phyloP scores from a whole-genome alignment of 2,888 invertebrate species.

The Helobdella robusta region DNA sequence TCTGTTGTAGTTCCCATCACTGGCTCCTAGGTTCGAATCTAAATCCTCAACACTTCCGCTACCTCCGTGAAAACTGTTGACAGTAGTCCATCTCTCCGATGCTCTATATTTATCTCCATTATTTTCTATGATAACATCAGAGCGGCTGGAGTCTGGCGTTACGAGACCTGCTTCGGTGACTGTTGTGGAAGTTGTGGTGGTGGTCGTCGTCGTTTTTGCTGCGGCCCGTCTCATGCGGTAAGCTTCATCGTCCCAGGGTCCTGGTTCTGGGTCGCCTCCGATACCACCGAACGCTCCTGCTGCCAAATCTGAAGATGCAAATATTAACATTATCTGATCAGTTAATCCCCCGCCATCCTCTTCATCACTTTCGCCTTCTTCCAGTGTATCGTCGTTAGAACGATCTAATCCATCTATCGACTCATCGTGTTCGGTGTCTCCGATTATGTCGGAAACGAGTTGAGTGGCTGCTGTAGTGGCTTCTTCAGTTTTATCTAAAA shows the following conservation, averaged over 20 bases:
- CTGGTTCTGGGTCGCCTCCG: not conserved
- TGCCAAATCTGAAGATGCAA: constrained; percentile 20
- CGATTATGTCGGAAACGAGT: constrained; percentile 9
- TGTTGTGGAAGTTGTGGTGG: not conserved
- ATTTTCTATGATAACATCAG: constrained; percentile 2
- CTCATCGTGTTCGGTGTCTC: not conserved
- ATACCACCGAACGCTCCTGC: constrained; percentile 21
- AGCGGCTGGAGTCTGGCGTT: no score
- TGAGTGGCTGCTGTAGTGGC: constrained; percentile 11
- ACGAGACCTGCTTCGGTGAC: not conserved
- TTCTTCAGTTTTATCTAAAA: constrained; percentile 20
- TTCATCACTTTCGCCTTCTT: not conserved
- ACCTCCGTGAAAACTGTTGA: no score
- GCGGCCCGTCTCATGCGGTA: no score
- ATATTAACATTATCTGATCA: constrained; percentile 21
- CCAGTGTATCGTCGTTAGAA: not conserved
- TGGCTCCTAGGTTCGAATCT: not conserved
- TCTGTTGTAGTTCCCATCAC: not conserved
- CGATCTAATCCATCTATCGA: not conserved
- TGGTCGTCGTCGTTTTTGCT: not conserved
- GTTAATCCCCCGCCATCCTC: constrained; percentile 9
- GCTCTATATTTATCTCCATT: not conserved
- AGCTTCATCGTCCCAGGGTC: constrained; percentile 7
- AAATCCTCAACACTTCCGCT: not conserved
- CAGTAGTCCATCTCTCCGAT: constrained; percentile 8